phyloP scores from a whole-genome alignment of 1,140 invertebrate genomes.

The Phymorhynchus buccinoides region DNA sequence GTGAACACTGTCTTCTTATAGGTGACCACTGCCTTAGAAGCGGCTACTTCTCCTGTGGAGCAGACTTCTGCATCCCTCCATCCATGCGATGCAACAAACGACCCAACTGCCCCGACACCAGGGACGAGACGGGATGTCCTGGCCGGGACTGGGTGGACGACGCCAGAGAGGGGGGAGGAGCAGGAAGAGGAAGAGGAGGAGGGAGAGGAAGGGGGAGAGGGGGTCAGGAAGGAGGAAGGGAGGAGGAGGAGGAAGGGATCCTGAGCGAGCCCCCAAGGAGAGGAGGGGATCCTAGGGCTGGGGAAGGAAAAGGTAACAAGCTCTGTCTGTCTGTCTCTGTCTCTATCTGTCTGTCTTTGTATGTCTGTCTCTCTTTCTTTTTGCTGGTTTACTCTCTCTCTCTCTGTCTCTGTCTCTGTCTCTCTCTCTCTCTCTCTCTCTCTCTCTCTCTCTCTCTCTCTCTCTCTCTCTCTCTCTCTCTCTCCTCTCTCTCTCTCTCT shows the following conservation, averaged over 20 bases:
- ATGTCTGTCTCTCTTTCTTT: neutral
- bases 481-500: neutral
- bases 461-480: neutral
- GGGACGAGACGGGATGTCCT: conserved; percentile 43
- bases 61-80: conserved; percentile 36
- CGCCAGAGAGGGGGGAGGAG: neutral
- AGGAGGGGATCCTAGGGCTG: neutral
- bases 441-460: no score
- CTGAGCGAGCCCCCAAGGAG: neutral
- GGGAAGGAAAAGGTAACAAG: neutral
- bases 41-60: conserved; percentile 34
- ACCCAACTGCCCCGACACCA: conserved; percentile 40
- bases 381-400: no score
- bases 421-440: no score
- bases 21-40: neutral
- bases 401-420: neutral
- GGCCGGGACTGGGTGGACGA: neutral
- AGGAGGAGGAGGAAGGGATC: neutral
- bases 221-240: neutral
- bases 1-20: no score
- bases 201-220: neutral
- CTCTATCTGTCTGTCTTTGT: neutral
- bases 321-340: neutral
- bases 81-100: conserved; percentile 44
- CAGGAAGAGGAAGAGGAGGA: neutral